Evolutionary conservation across 2,797 vertebrate species (phyloP).

Genomic region (Molossus alvarezi): DNA sequence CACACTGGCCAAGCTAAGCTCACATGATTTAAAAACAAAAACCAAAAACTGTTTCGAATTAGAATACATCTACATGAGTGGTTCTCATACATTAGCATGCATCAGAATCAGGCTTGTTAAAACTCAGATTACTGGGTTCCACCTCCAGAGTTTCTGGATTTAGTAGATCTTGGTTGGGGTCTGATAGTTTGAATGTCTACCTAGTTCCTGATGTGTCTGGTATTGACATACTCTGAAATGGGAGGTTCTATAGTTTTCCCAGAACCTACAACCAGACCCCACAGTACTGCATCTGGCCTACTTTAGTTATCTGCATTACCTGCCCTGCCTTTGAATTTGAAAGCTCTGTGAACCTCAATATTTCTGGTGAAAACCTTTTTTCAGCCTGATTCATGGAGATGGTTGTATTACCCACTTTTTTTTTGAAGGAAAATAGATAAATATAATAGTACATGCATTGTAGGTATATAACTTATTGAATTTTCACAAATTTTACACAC

Average conservation of each 20-base stretch:
- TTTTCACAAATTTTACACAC: constrained; percentile 8
- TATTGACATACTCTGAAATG: background rate
- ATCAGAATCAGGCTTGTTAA: constrained; percentile 43
- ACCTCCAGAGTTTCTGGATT: background rate
- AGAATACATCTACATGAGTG: constrained; percentile 6
- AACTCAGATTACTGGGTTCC: background rate
- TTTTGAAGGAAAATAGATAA: background rate
- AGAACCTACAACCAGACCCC: background rate
- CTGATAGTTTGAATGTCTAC: constrained; percentile 35
- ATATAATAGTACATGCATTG: background rate
- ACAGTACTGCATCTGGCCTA: background rate
- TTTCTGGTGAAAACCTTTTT: constrained; percentile 46
- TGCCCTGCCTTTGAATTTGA: background rate
- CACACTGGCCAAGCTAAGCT: no score
- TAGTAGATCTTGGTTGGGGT: background rate
- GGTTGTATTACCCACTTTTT: background rate
- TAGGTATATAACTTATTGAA: constrained; percentile 7
- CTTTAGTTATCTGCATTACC: constrained; percentile 15
- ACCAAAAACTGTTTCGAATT: background rate
- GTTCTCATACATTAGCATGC: constrained; percentile 19
- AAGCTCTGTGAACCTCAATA: constrained; percentile 15
- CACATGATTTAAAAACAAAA: background rate
- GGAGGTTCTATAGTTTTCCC: background rate
- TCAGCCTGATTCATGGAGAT: background rate
- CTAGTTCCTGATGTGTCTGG: background rate